Evolutionary conservation across 1,140 invertebrate genomes (phyloP).

Genomic region (Drosophila athabasca): DNA sequence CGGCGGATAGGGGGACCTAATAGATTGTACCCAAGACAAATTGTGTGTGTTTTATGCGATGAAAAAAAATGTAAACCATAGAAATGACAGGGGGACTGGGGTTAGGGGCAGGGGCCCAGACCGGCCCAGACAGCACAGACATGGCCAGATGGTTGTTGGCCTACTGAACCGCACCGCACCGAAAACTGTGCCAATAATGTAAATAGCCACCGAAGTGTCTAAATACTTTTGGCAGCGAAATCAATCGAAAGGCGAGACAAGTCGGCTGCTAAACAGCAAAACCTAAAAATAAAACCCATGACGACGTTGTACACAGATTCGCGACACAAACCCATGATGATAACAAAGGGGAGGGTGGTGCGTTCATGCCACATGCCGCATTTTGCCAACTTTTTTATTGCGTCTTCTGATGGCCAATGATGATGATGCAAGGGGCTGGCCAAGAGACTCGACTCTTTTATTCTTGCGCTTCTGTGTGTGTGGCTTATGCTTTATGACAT

Average conservation of each 20-base stretch:
- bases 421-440: slow-evolving; percentile 42
- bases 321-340: slow-evolving; percentile 12
- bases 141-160: slow-evolving; percentile 42
- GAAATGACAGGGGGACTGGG: too few relatives aligned
- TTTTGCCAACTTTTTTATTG: slow-evolving; percentile 44
- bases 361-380: slow-evolving; percentile 35
- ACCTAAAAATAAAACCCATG: slow-evolving; percentile 48
- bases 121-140: neutral
- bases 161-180: slow-evolving; percentile 37
- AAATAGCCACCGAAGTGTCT: slow-evolving; percentile 36
- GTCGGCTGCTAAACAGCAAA: slow-evolving; percentile 34
- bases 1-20: slow-evolving; percentile 27
- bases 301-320: slow-evolving; percentile 26
- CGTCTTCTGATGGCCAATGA: slow-evolving; percentile 41
- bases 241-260: slow-evolving; percentile 48
- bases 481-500: slow-evolving; percentile 41
- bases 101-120: too few relatives aligned
- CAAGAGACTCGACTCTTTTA: slow-evolving; percentile 23
- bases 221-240: slow-evolving; percentile 49
- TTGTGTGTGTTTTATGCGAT: slow-evolving; percentile 29
- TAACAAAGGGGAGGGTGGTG: slow-evolving; percentile 7
- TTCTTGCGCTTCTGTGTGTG: slow-evolving; percentile 36
- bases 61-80: slow-evolving; percentile 44
- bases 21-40: slow-evolving; percentile 45
- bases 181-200: slow-evolving; percentile 46